Evolutionary conservation across 2,113 vertebrate species (phyloP).

Genomic region (Indri indri): DNA sequence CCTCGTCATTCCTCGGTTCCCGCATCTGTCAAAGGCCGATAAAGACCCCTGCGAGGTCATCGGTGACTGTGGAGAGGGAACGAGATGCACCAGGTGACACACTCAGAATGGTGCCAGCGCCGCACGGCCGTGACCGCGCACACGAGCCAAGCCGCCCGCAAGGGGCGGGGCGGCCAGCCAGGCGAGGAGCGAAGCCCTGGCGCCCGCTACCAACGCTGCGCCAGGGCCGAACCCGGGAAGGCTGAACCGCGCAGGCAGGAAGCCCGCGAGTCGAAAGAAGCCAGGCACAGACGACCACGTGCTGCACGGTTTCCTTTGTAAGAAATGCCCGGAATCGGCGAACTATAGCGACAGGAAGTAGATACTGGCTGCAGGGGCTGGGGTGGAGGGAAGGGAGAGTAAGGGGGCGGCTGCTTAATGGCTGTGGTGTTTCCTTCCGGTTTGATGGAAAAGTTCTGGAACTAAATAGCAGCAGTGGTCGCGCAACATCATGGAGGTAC

Average conservation of each 20-base stretch:
- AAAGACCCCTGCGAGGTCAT: fast-evolving
- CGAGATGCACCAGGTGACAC: background rate
- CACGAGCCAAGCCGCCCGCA: background rate
- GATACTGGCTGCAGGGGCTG: background rate
- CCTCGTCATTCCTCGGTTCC: background rate
- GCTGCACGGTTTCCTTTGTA: fast-evolving
- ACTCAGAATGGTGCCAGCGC: fast-evolving
- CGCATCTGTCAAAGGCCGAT: background rate
- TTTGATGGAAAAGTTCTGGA: background rate
- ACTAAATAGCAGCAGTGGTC: fast-evolving
- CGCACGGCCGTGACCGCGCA: background rate
- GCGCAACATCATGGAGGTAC: fast-evolving
- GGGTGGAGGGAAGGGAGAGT: fast-evolving
- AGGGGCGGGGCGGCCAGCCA: background rate
- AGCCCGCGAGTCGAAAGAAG: background rate
- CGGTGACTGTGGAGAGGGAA: fast-evolving
- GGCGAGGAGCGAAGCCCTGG: too few species aligned
- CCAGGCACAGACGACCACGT: background rate
- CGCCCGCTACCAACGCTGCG: background rate
- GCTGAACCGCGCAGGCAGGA: background rate
- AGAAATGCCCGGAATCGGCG: fast-evolving
- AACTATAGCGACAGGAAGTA: fast-evolving
- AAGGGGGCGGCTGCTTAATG: fast-evolving
- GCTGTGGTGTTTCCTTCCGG: fast-evolving
- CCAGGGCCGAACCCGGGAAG: background rate